phyloP scores from a whole-genome alignment of 2,888 invertebrate genomes.

The Hermodice carunculata region DNA sequence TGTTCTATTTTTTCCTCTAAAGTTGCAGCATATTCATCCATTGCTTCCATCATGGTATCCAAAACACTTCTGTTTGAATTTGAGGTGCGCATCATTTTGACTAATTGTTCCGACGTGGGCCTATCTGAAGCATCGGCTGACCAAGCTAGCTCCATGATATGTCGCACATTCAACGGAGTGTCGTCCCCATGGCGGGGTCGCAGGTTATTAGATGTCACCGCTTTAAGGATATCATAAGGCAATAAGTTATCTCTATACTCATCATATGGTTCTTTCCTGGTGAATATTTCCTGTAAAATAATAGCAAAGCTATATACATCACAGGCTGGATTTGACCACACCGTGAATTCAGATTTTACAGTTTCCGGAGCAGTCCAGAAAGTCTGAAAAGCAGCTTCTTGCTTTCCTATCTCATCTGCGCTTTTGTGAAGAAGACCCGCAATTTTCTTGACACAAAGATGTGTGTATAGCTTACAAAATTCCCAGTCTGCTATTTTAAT shows the following conservation, averaged over 20 bases:
- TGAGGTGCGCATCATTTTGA: constrained; percentile 45
- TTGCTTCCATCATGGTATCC: constrained; percentile 62
- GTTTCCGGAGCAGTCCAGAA: constrained; percentile 62
- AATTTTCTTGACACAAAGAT: constrained; percentile 26
- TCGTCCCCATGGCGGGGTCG: constrained; percentile 10
- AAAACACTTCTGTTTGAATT: constrained; percentile 51
- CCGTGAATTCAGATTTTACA: constrained; percentile 42
- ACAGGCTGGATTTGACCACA: constrained; percentile 34
- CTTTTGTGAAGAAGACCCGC: constrained; percentile 34
- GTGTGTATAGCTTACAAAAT: constrained; percentile 40
- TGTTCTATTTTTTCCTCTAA: constrained; percentile 51
- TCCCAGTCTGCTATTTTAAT: constrained; percentile 62
- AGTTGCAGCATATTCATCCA: constrained; percentile 55
- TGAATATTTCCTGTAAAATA: constrained; percentile 61
- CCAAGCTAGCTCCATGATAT: constrained; percentile 57
- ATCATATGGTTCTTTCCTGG: constrained; percentile 53
- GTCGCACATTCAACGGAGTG: constrained; percentile 43
- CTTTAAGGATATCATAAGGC: constrained; percentile 49
- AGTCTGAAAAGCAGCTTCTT: constrained; percentile 23
- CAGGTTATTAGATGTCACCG: constrained; percentile 26
- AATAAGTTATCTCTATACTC: constrained; percentile 42
- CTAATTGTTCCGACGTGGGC: constrained; percentile 51
- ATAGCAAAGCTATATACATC: constrained; percentile 63
- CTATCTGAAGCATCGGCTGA: constrained; percentile 46
- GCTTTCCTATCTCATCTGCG: constrained; percentile 18